Conservation (phyloP, 2,888 invertebrate genomes). For the Ennomos fuscantarius region DNA sequence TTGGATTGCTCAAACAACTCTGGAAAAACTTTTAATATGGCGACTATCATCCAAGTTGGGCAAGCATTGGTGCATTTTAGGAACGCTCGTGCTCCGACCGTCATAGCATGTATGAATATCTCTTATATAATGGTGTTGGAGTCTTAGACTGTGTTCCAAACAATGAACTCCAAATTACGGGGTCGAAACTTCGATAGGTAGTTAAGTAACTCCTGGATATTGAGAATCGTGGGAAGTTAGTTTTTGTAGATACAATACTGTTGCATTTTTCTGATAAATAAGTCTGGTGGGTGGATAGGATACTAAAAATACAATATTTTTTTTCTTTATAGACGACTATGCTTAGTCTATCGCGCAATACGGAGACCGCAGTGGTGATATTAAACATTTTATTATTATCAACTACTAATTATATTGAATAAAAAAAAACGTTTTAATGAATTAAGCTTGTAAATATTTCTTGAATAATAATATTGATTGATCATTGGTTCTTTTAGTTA, state of each 20-base stretch:
- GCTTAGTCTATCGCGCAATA: no score
- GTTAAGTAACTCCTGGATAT: conserved; percentile 18
- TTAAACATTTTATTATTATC: no score
- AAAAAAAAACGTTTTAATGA: no score
- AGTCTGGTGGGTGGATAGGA: no score
- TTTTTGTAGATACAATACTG: not conserved
- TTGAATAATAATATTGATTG: no score
- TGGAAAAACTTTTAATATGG: not conserved
- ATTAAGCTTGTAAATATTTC: no score
- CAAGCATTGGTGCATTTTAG: conserved; percentile 20
- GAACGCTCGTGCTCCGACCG: conserved; percentile 20
- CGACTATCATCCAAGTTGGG: conserved; percentile 8
- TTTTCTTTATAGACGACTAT: no score
- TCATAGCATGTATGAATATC: conserved; percentile 17
- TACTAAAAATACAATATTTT: no score
- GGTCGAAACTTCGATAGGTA: conserved; percentile 19
- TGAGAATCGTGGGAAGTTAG: not conserved
- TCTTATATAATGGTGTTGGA: conserved; percentile 17
- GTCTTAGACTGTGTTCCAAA: conserved; percentile 30
- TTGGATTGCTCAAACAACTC: not conserved
- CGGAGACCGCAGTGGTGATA: no score
- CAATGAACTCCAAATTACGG: conserved; percentile 32
- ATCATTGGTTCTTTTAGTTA: no score
- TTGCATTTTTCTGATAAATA: not conserved
- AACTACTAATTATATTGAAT: no score